These are phyloP conservation scores for Orycteropus afer DNA, from an alignment of 2,113 vertebrate species.

Conservation along the genomic window DNA sequence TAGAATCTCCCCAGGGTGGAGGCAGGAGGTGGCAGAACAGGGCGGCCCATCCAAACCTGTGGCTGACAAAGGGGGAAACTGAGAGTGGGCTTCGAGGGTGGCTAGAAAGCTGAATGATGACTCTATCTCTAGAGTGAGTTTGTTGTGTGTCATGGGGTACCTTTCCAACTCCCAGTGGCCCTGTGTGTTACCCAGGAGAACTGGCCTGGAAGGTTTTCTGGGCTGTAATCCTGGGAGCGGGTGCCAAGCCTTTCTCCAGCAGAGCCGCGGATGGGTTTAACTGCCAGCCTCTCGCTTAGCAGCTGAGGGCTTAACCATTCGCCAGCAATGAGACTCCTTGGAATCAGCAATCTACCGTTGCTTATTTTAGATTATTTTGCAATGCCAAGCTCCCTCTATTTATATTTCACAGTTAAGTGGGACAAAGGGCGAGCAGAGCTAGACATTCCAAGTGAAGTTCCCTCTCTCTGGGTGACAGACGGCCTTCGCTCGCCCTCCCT, in stretches of 20 bases:
- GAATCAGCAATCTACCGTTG: neutral
- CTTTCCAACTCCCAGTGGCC: too few species aligned
- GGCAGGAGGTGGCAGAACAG: fast-evolving
- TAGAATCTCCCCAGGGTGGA: fast-evolving
- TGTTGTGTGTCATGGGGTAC: too few species aligned
- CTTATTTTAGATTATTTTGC: neutral
- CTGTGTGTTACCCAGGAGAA: too few species aligned
- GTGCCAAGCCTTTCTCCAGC: too few species aligned
- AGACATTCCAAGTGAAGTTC: neutral
- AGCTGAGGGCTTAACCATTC: too few species aligned
- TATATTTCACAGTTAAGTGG: neutral
- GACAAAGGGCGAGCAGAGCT: neutral
- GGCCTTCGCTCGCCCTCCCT: neutral
- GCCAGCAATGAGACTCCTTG: too few species aligned
- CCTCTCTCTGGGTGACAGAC: neutral
- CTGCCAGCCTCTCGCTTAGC: too few species aligned
- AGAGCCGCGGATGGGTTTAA: too few species aligned
- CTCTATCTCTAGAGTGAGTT: neutral
- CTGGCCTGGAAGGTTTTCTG: too few species aligned
- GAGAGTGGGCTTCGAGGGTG: fast-evolving
- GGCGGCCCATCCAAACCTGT: fast-evolving
- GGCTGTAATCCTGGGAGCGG: too few species aligned
- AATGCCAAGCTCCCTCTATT: neutral
- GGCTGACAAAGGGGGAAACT: neutral
- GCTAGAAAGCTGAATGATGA: fast-evolving